phyloP scores from a whole-genome alignment of 2,113 vertebrate genomes.

The Brachyhypopomus occidentalis region DNA sequence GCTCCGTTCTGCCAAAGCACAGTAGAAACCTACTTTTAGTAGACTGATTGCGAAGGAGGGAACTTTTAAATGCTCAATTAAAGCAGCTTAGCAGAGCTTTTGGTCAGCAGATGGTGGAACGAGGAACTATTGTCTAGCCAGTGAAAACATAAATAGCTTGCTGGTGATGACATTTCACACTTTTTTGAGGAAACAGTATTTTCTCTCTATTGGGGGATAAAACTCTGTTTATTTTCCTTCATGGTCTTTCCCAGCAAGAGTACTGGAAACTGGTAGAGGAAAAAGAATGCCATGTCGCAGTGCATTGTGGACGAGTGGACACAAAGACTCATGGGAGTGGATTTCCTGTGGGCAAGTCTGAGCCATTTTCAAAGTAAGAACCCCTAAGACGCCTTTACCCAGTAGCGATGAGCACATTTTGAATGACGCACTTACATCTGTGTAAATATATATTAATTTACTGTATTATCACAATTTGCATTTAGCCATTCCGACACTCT shows the following conservation, averaged over 20 bases:
- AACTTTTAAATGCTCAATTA: neutral
- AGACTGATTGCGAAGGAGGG: neutral
- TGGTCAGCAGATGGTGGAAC: too few species aligned
- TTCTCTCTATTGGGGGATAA: neutral
- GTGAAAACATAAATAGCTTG: too few species aligned
- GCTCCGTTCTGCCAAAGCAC: neutral
- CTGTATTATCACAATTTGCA: too few species aligned
- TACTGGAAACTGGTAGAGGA: slow-evolving; percentile 89
- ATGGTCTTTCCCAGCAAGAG: slow-evolving; percentile 77
- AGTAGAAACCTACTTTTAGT: neutral
- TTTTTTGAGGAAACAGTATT: neutral
- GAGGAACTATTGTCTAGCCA: too few species aligned
- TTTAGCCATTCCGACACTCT: too few species aligned
- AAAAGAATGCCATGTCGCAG: slow-evolving; percentile 87
- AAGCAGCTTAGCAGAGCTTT: neutral
- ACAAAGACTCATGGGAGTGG: slow-evolving; percentile 89
- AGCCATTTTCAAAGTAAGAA: slow-evolving; percentile 86
- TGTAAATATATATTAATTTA: too few species aligned
- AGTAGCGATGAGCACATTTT: too few species aligned
- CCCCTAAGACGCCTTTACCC: neutral
- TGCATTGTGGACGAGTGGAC: slow-evolving; percentile 89
- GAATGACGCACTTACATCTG: too few species aligned
- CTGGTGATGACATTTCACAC: neutral
- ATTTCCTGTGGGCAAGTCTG: slow-evolving; percentile 87
- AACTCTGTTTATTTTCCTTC: neutral